Conservation (phyloP, 2,888 invertebrate genomes). For the Cynaeus angustus region DNA sequence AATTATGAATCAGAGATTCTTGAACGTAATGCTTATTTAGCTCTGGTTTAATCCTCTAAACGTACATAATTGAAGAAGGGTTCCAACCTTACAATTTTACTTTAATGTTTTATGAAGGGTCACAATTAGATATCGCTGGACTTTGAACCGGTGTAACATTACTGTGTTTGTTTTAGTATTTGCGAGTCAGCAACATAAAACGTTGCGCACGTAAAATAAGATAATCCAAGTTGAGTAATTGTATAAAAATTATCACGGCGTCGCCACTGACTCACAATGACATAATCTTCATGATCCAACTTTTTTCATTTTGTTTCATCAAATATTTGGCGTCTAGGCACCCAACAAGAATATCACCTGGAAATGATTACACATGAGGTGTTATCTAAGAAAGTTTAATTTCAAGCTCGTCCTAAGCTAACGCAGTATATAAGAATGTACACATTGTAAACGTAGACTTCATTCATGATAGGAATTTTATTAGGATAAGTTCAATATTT, state of each 20-base stretch:
- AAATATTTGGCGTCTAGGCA: constrained; percentile 3
- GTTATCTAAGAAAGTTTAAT: constrained; percentile 4
- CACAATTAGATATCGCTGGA: background rate
- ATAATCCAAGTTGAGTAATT: too few relatives aligned
- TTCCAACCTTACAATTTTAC: background rate
- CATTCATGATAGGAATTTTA: constrained; percentile 31
- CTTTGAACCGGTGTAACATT: constrained; percentile 7
- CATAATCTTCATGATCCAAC: too few relatives aligned
- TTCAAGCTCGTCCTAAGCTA: constrained; percentile 11
- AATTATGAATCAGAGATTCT: background rate
- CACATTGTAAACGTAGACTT: constrained; percentile 25
- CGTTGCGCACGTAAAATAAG: too few relatives aligned
- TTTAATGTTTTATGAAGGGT: constrained; percentile 5
- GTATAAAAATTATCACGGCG: too few relatives aligned
- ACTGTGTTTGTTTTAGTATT: too few relatives aligned
- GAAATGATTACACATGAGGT: constrained; percentile 6
- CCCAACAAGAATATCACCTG: background rate
- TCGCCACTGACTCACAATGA: too few relatives aligned
- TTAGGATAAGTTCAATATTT: constrained; percentile 37
- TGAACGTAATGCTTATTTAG: constrained; percentile 7
- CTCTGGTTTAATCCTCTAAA: constrained; percentile 17
- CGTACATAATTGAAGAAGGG: constrained; percentile 24
- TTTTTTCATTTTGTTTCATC: background rate
- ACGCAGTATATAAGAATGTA: constrained; percentile 12
- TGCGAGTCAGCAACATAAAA: too few relatives aligned